phyloP scores from a whole-genome alignment of 2,113 vertebrate genomes.

The Corvus cornix region DNA sequence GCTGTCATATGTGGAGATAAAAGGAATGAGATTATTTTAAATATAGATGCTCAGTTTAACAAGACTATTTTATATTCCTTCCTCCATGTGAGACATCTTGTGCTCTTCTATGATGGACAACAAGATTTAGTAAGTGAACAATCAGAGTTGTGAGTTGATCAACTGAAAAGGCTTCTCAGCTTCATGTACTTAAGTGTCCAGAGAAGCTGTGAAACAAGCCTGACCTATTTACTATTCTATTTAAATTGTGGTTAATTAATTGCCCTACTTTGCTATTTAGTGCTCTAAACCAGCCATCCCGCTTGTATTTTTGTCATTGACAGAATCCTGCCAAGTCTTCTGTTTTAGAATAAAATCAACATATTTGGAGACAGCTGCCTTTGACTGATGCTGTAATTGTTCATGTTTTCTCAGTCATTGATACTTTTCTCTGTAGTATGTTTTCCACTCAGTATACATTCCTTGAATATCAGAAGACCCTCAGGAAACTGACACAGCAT shows the following conservation, averaged over 20 bases:
- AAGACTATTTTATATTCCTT: neutral
- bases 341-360: constrained; percentile 14
- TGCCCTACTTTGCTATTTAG: neutral
- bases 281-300: neutral
- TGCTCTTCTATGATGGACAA: neutral
- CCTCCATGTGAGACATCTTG: neutral
- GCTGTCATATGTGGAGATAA: neutral
- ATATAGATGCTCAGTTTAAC: neutral
- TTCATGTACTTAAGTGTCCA: neutral
- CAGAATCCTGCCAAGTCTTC: neutral
- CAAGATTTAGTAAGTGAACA: neutral
- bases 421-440: neutral
- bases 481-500: neutral
- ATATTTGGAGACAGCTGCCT: neutral
- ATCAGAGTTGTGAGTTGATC: neutral
- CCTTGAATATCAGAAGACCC: neutral
- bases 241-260: neutral
- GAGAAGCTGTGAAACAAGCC: neutral
- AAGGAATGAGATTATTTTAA: neutral
- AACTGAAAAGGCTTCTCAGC: neutral
- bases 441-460: neutral
- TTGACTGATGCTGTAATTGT: neutral
- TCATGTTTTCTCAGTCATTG: neutral
- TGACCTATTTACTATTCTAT: neutral
- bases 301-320: neutral